Evolutionary conservation across 2,888 invertebrate species (phyloP), one percentile per base, ranked within the genome.

Genomic region (Elgonia sp.): DNA sequence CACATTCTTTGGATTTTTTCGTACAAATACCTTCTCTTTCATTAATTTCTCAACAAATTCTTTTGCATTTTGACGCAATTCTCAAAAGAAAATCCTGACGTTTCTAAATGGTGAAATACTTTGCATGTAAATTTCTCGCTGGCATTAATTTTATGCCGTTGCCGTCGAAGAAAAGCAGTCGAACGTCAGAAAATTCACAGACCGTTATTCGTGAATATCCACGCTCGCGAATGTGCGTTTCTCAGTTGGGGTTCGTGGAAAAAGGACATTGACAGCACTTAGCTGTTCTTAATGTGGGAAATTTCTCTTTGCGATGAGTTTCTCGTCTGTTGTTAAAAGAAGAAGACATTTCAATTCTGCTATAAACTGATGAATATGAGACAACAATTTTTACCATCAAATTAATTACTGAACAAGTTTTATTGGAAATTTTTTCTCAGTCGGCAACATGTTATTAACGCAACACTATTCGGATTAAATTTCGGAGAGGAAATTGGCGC

Each of bases 251-350:
- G 57, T 77, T 57, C 14, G 46, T 55, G 65, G 70, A 84, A 79
- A 77, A 72, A 79, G 65, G 77, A 84, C 84, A 73, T 73, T 65
- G 79, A 57, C 50, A 46, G 84, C 65, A 57, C 67, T 75, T 50
- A 55, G 62, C 77, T 65, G 70, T 72, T 77, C 79, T 77, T 82
- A 69, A 76, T 65, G 77, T 37, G n/a, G 10, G 16, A 72, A 77
- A 82, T 82, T 77, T 82, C 55, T 77, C 40, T 60, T 21, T 67
- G 37, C 29, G 14, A 57, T n/a, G 53, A 69, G 62, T 80, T 87
- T 84, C 80, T 80, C 53, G 6, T 12, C 67, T 65, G 84, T 72
- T 73, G 53, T 89, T 87, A n/a, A n/a, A n/a, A n/a, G 73, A 89
- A 81, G 80, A 80, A 83, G 60, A 77, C 80, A 76, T 89, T 85